These are phyloP conservation scores for Scomber japonicus DNA, from an alignment of 2,113 vertebrate species.

Conservation along the genomic window DNA sequence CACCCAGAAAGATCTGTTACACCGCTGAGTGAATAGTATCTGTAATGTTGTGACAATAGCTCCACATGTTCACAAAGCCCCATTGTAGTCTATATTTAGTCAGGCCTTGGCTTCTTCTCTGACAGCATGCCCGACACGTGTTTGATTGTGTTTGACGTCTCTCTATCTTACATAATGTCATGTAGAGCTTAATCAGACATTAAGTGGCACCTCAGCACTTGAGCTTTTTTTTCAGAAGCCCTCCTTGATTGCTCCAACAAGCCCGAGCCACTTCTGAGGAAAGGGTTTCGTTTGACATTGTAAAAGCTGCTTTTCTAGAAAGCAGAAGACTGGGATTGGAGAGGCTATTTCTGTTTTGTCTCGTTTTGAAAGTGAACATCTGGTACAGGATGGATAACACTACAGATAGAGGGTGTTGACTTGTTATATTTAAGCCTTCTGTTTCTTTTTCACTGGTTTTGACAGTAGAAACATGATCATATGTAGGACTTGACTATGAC, in stretches of 20 bases:
- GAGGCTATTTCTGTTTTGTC: conserved; percentile 7
- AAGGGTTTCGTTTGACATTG: neutral
- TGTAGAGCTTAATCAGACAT: conserved; percentile 12
- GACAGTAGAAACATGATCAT: neutral
- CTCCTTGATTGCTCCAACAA: conserved; percentile 19
- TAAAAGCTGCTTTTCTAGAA: conserved; percentile 6
- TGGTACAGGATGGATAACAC: neutral
- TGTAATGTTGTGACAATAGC: conserved; percentile 6
- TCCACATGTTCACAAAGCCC: neutral
- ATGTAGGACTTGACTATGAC: too few relatives aligned
- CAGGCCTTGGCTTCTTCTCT: neutral
- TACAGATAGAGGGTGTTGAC: neutral
- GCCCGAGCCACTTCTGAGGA: conserved; percentile 18
- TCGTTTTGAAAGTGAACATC: conserved; percentile 1
- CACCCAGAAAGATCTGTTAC: neutral
- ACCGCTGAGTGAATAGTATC: neutral
- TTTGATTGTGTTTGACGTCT: conserved; percentile 11
- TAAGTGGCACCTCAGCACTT: conserved; percentile 7
- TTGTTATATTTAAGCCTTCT: too few relatives aligned
- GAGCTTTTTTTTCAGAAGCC: conserved; percentile 16
- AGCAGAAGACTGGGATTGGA: neutral
- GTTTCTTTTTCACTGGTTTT: neutral
- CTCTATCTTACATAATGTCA: neutral
- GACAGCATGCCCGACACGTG: neutral
- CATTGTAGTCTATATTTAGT: neutral